phyloP scores from a whole-genome alignment of 2,113 vertebrate genomes.

The Mastomys natalensis region DNA sequence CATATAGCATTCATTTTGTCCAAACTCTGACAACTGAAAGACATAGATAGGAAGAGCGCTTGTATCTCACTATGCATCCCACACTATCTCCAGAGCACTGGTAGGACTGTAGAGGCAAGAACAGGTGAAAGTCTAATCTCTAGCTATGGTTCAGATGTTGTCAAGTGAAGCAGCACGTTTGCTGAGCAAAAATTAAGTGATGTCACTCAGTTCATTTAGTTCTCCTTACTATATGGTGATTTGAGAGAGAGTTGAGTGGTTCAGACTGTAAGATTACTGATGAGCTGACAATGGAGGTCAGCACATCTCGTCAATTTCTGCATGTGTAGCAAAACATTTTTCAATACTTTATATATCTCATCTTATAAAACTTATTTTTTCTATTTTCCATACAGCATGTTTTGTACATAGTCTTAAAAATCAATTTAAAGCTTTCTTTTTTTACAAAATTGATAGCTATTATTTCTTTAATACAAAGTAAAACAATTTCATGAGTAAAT shows the following conservation, averaged over 20 bases:
- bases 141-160: neutral
- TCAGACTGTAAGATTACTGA: neutral
- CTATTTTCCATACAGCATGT: neutral
- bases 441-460: neutral
- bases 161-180: neutral
- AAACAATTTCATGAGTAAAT: neutral
- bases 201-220: neutral
- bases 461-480: neutral
- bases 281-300: neutral
- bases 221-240: neutral
- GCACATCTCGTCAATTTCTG: neutral
- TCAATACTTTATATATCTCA: neutral
- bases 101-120: neutral
- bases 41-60: constrained; percentile 43
- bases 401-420: neutral
- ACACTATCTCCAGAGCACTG: neutral
- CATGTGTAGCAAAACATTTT: neutral
- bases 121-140: constrained; percentile 29
- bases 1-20: constrained; percentile 28
- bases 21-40: constrained; percentile 43
- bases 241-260: neutral
- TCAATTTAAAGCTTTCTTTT: neutral
- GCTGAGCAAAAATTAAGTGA: neutral
- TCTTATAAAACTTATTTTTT: neutral
- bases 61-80: neutral